A percentile compares a stretch with the other conserved stretches of the same genome.
Evolutionary conservation across 2,888 invertebrate genomes (phyloP).

Genomic region (Drosophila ochracea): DNA sequence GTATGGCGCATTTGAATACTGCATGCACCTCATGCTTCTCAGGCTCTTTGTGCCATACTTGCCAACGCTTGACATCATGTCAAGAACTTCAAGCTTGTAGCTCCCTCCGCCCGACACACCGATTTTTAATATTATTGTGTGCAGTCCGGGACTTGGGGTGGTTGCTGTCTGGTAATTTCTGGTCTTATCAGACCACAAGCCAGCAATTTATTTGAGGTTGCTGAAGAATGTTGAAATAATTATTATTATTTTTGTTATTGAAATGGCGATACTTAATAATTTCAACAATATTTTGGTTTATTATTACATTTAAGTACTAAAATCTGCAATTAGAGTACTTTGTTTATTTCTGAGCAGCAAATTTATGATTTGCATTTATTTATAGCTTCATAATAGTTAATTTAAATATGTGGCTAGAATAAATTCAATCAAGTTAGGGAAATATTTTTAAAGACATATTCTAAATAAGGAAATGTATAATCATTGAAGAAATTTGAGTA

Average conservation of each 20-base stretch:
- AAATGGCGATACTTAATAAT: not conserved
- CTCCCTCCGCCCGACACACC: slow-evolving; percentile 2
- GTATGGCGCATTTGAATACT: slow-evolving; percentile 50
- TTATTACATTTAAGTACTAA: not conserved
- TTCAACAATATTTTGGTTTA: not conserved
- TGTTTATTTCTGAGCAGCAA: not conserved
- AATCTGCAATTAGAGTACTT: not conserved
- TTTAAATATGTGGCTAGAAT: not conserved
- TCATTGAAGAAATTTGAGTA: not conserved
- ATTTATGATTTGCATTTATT: not conserved
- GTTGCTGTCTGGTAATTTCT: slow-evolving; percentile 14
- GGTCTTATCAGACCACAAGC: slow-evolving; percentile 5
- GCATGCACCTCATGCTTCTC: slow-evolving; percentile 13
- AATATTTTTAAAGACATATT: not conserved
- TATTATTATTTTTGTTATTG: slow-evolving; percentile 1
- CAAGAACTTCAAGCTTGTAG: slow-evolving; percentile 47
- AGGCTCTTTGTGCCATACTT: slow-evolving; percentile 2
- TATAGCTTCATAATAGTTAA: too few species aligned
- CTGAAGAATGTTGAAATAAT: slow-evolving; percentile 19
- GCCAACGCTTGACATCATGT: slow-evolving; percentile 59
- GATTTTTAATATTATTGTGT: slow-evolving; percentile 57
- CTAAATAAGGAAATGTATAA: not conserved
- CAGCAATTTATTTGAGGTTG: slow-evolving; percentile 35
- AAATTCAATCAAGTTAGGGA: not conserved
- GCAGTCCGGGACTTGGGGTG: slow-evolving; percentile 10